Base-by-base conservation (phyloP, 2,113 vertebrate genomes). In the Phycodurus eques region DNA sequence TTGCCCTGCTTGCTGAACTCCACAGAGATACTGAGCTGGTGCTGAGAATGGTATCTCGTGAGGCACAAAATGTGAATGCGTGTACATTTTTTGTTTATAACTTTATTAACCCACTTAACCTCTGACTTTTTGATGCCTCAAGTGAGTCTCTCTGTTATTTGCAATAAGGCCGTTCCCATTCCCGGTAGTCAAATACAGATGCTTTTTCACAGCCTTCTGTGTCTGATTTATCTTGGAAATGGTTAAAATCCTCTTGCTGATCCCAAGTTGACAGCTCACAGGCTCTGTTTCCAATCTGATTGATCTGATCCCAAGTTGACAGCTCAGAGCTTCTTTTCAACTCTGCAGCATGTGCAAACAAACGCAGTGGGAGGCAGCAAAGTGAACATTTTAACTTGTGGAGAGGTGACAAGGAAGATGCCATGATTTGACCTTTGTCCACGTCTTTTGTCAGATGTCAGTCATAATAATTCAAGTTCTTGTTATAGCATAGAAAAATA, bases 1-100 rank as follows among this genome's bases (percentile, higher is more conserved):
- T 85, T 85, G 56, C 73, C 47, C 80, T 73, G 80, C 75, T 73
- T 82, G 70, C 79, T 88, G 75, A 85, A 87, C 81, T 77, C 71
- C 19, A 6, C 3, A 39, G 53, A 71, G 71, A 80, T 79, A 70
- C 78, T 72, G 65, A 85, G 68, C 68, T 67, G 68, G 72, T 72
- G 71, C 79, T 80, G 68, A 84, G 56, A 31, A 19, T 71, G 2
- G 31, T 53, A 59, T 80, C 72, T 72, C 35, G 44, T 47, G 27
- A 51, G 49, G 43, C 42, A 39, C 51, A 65, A 69, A 17, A 27
- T 6, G 20, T 54, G 53, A n/a, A 54, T 54, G 20, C 20, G 9
- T 35, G 31, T 33, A 15, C 57, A 60, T 59, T 59, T 27, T 57
- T 31, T 22, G 12, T 5, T 43, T 4, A 59, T 3, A 59, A 47